These are phyloP conservation scores for Crossaster papposus DNA, from an alignment of 53 echinoderm and acorn worm species.

Conservation along the genomic window DNA sequence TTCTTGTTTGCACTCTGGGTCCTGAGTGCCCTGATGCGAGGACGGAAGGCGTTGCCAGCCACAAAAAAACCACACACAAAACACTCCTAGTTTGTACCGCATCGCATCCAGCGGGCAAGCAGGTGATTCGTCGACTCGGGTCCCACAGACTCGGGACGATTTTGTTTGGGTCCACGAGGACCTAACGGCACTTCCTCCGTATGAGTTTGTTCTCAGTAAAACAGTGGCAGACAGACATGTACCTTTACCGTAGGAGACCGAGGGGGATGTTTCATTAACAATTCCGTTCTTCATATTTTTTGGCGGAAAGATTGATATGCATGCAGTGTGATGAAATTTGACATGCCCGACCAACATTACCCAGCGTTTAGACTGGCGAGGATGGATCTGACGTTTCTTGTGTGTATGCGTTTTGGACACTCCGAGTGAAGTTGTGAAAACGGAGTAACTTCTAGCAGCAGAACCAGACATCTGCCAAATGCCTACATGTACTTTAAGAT, in stretches of 20 bases:
- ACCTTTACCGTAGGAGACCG: not conserved
- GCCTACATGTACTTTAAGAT: too few relatives aligned
- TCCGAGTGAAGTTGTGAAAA: not conserved
- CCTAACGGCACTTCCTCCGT: not conserved
- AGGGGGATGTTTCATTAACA: not conserved
- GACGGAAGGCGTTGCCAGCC: not conserved
- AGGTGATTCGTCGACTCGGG: slow-evolving; percentile 3
- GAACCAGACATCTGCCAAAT: not conserved
- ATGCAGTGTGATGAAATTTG: not conserved
- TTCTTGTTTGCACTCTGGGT: slow-evolving; percentile 15
- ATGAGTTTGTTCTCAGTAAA: not conserved
- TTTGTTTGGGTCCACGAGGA: not conserved
- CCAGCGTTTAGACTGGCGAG: not conserved
- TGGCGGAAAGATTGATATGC: not conserved
- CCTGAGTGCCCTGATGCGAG: not conserved
- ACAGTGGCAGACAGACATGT: not conserved
- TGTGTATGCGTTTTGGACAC: not conserved
- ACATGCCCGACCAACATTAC: not conserved
- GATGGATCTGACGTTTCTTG: not conserved
- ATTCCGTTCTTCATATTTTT: not conserved
- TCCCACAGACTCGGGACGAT: not conserved
- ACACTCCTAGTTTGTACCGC: not conserved
- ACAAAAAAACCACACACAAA: too few relatives aligned
- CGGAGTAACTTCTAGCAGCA: not conserved
- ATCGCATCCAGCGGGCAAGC: not conserved